These are phyloP conservation scores for Apotomis turbidana DNA, from an alignment of 2,888 invertebrate genomes.

Conservation along the genomic window DNA sequence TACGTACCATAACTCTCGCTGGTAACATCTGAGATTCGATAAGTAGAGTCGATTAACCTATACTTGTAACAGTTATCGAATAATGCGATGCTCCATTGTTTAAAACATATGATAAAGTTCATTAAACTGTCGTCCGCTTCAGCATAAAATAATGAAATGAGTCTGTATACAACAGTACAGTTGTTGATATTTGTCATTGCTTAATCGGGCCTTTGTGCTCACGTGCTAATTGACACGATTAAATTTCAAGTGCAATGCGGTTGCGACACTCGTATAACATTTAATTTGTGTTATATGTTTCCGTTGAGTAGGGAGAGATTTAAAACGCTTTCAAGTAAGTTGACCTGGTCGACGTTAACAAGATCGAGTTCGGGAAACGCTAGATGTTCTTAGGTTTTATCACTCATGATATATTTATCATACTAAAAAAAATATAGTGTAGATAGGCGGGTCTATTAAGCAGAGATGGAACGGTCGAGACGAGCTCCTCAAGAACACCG, in stretches of 20 bases:
- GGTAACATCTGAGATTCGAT: background rate
- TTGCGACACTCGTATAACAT: constrained; percentile 24
- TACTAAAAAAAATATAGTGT: too few species aligned
- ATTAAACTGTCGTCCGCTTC: constrained; percentile 11
- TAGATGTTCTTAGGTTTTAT: too few species aligned
- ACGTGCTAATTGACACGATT: constrained; percentile 57
- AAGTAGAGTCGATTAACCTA: background rate
- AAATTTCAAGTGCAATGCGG: constrained; percentile 38
- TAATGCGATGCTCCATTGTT: background rate
- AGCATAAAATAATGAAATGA: constrained; percentile 10
- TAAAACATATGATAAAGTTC: constrained; percentile 29
- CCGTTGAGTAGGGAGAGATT: constrained; percentile 14
- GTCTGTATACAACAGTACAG: constrained; percentile 11
- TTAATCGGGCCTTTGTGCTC: constrained; percentile 58
- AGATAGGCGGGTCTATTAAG: too few species aligned
- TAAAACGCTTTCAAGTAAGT: background rate
- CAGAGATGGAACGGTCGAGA: too few species aligned
- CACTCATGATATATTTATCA: too few species aligned
- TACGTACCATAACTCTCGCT: too few species aligned
- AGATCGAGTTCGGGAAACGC: too few species aligned
- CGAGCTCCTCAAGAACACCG: too few species aligned
- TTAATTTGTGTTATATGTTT: constrained; percentile 12
- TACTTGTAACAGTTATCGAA: constrained; percentile 8
- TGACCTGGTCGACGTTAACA: too few species aligned
- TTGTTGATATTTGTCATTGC: constrained; percentile 40